phyloP scores from a whole-genome alignment of 1,140 invertebrate genomes.

The Trichogramma pretiosum region DNA sequence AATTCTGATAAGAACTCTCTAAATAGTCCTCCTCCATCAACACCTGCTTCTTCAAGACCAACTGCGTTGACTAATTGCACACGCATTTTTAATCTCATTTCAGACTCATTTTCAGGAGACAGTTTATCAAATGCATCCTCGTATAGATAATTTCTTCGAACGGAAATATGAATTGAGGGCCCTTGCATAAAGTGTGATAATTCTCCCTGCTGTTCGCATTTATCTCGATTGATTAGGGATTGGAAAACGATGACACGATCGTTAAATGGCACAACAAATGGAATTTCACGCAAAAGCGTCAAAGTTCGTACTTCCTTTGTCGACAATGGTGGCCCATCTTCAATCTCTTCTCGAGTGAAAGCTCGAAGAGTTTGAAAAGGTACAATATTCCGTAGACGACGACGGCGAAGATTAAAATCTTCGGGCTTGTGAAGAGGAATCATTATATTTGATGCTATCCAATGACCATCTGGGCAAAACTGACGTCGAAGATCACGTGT shows the following conservation, averaged over 20 bases:
- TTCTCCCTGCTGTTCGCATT: conserved; percentile 64
- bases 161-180: conserved; percentile 67
- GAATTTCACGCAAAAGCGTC: conserved; percentile 82
- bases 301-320: conserved; percentile 80
- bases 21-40: conserved; percentile 92
- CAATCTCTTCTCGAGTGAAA: conserved; percentile 56
- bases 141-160: conserved; percentile 86
- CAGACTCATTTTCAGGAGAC: conserved; percentile 82
- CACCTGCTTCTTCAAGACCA: conserved; percentile 87
- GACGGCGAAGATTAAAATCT: conserved; percentile 51
- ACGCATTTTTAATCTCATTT: conserved; percentile 74
- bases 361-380: conserved; percentile 55
- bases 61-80: conserved; percentile 84
- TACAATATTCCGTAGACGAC: conserved; percentile 48
- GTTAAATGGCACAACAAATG: conserved; percentile 86
- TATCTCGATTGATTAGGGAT: conserved; percentile 62
- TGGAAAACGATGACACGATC: conserved; percentile 81
- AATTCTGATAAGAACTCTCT: conserved; percentile 87
- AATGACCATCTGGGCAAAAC: conserved; percentile 70
- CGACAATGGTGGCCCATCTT: conserved; percentile 74
- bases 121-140: conserved; percentile 96
- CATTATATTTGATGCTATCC: conserved; percentile 63
- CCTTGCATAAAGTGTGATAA: conserved; percentile 65
- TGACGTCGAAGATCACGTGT: conserved; percentile 66
- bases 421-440: conserved; percentile 57